Percentiles rank a stretch among this genome's conserved stretches.
Conservation (phyloP, 2,888 invertebrate genomes). For the Andrena bicolor region DNA sequence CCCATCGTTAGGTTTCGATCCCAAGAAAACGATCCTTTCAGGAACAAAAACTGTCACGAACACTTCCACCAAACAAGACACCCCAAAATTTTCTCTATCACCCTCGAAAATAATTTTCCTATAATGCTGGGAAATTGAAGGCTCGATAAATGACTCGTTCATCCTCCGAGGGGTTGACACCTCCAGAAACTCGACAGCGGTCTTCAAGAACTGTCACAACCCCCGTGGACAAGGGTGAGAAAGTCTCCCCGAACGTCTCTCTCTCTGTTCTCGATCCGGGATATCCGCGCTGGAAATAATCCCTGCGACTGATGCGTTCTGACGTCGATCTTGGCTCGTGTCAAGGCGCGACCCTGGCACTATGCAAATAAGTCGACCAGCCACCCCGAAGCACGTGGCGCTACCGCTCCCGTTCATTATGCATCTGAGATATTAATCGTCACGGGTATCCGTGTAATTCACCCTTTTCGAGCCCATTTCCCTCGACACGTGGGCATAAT, state of each 20-base stretch:
- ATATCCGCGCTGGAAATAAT: slow-evolving; percentile 45
- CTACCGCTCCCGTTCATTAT: slow-evolving; percentile 16
- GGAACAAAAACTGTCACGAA: no score
- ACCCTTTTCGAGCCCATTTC: neutral
- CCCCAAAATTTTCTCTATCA: no score
- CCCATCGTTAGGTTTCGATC: no score
- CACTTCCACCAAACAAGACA: no score
- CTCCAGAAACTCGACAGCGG: no score
- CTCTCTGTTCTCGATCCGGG: slow-evolving; percentile 30
- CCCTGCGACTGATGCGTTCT: slow-evolving; percentile 29
- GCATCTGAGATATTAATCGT: slow-evolving; percentile 34
- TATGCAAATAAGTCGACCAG: slow-evolving; percentile 54
- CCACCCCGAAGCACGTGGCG: slow-evolving; percentile 24
- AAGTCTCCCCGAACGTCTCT: neutral
- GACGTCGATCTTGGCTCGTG: slow-evolving; percentile 57
- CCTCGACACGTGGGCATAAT: neutral
- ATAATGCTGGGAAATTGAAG: no score
- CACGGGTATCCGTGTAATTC: neutral
- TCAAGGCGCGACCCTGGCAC: slow-evolving; percentile 68
- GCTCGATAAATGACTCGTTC: no score
- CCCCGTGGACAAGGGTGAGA: no score
- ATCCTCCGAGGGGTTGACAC: no score
- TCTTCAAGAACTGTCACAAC: no score
- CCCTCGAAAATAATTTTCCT: no score
- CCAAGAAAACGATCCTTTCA: no score